Percentiles rank a stretch among this genome's conserved stretches.
Evolutionary conservation across 2,888 invertebrate genomes (phyloP).

Genomic region (Eupithecia abbreviata): DNA sequence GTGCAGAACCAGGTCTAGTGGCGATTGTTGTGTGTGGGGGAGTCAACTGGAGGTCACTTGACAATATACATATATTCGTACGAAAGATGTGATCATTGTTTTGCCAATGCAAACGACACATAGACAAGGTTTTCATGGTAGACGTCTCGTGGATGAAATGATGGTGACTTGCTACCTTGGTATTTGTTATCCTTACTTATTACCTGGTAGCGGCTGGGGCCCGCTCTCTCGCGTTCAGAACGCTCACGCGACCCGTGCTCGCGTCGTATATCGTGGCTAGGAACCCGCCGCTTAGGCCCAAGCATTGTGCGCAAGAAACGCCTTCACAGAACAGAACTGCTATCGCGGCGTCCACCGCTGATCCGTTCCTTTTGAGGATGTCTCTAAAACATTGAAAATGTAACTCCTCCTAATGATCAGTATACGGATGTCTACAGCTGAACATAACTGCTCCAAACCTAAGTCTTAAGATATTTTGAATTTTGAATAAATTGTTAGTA

Average conservation of each 20-base stretch:
- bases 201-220: slow-evolving; percentile 87
- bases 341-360: slow-evolving; percentile 94
- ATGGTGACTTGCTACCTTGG: not conserved
- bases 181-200: slow-evolving; percentile 15
- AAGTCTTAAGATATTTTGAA: too few relatives aligned
- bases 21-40: not conserved
- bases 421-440: not conserved
- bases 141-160: not conserved
- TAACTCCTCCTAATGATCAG: not conserved
- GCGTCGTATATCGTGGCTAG: slow-evolving; percentile 92
- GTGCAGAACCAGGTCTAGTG: not conserved
- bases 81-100: too few relatives aligned
- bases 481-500: too few relatives aligned
- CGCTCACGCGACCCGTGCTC: slow-evolving; percentile 80
- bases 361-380: slow-evolving; percentile 88
- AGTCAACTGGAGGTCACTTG: too few relatives aligned
- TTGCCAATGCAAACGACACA: too few relatives aligned
- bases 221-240: slow-evolving; percentile 90
- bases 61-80: too few relatives aligned
- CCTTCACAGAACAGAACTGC: slow-evolving; percentile 94
- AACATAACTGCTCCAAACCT: not conserved
- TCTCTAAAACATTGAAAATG: slow-evolving; percentile 70
- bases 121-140: too few relatives aligned
- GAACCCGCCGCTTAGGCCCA: slow-evolving; percentile 97
- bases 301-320: slow-evolving; percentile 91